Base-by-base conservation (phyloP, 2,797 vertebrate genomes). In the Nannoperca australis region DNA sequence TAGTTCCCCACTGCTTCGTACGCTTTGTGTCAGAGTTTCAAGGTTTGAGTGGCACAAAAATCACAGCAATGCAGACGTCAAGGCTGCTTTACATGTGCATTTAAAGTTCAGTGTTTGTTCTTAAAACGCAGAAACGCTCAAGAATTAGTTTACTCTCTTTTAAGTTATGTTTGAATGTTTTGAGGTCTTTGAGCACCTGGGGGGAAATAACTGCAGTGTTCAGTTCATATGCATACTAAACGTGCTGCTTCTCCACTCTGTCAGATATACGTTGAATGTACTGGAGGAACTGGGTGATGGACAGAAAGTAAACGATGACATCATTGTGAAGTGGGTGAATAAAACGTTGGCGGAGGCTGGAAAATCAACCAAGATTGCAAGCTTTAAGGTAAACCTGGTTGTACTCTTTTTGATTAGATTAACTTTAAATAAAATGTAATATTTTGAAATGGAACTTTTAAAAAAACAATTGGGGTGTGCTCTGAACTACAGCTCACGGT, bases 301-400 rank as follows among this genome's bases (percentile, higher is more conserved):
- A 54, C 90, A 97, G 88, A 99, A 99, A 93, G 97, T 93, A 14
- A 98, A 98, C 0, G 98, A 99, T 73, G 96, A 97, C 59, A 96
- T 98, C 86, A 99, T 99, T 72, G 95, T 99, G 80, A 96, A 86
- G 10, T 99, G 98, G 98, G 97, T 99, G 73, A 99, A 99, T 91
- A 92, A 92, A 90, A 97, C 96, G 2, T 92, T 99, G 93, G 88
- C 84, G 7, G 94, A 95, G 34, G 97, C 98, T 76, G 97, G 96
- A 87, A 99, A 99, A 91, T 93, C 93, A 15, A 94, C 96, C 49
- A 98, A 95, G 84, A 99, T 99, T 86, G 93, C 95, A 87, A 97
- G 93, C 88, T 99, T 99, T 91, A 99, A 98, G 97, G 98, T 98
- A 58, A 83, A 54, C 4, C 7, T 0, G 4, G 5, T 27, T 50